Base-by-base conservation (phyloP, 2,888 invertebrate genomes). In the Synanthedon andrenaeformis region DNA sequence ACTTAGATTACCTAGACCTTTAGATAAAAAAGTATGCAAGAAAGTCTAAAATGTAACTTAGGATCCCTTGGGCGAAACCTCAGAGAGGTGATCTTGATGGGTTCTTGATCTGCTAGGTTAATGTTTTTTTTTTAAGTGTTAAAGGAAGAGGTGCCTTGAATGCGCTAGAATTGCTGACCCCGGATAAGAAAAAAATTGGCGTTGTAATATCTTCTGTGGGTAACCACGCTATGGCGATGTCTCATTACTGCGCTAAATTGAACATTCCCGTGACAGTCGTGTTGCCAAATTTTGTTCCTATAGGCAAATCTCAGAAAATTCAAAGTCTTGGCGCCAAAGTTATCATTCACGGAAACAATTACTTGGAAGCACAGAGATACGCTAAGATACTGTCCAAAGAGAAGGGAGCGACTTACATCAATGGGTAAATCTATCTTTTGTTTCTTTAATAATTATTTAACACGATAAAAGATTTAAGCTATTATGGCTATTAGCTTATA, bases 141-240 rank as follows among this genome's bases (percentile, higher is more conserved):
- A 93, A 93, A 75, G 93, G 93, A 70, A 80, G 94, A 63, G 94
- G 93, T 17, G 91, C 91, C 0, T 69, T 92, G 45, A 91, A 91
- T 67, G 89, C 89, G 1, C 76, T 93, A 35, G 74, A 89, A 62
- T 86, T 87, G 72, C 70, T 93, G 51, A 69, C 88, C 3, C 59
- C 77, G 58, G 90, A 91, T 53, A 89, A 92, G 69, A 90, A 88
- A 67, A 82, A 83, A 60, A 73, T 76, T 5, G 93, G 93, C 4
- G 90, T 93, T 1, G 90, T 92, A 41, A 88, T 92, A 11, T 92
- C 92, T 0, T 92, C 92, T 5, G 86, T 91, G 11, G 93, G 93
- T 0, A 94, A 94, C 69, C 93, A 92, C 66, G 93, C 92, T 0
- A 74, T 90, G 45, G 91, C 91, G 1, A 70, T 94, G 42, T 89